These are phyloP conservation scores for Nothocercus nigrocapillus DNA, from an alignment of 2,113 vertebrate genomes.

Conservation along the genomic window DNA sequence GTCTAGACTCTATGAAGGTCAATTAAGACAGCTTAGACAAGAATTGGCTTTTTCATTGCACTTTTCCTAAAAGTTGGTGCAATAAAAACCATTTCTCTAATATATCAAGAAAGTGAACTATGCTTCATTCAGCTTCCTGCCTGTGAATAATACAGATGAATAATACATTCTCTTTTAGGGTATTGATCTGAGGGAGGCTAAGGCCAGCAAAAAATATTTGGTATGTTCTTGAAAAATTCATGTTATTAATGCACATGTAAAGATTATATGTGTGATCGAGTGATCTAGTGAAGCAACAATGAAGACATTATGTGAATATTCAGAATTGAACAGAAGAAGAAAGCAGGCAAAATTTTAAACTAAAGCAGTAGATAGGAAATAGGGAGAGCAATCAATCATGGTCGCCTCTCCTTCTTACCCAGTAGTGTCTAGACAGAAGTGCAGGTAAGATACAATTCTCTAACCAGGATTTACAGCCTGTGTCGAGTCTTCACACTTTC, in stretches of 20 bases:
- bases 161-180: not conserved
- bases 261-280: not conserved
- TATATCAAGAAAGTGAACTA: not conserved
- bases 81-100: not conserved
- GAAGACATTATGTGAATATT: not conserved
- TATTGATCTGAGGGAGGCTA: not conserved
- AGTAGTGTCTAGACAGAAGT: not conserved
- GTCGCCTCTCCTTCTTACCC: not conserved
- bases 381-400: not conserved
- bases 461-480: not conserved
- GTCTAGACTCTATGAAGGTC: not conserved
- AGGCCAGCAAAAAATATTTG: not conserved
- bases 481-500: not conserved
- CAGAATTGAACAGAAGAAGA: not conserved
- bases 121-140: not conserved
- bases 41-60: not conserved
- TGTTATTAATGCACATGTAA: not conserved
- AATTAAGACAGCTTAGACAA: not conserved
- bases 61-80: rapidly evolving
- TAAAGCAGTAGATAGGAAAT: not conserved
- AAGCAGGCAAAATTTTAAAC: not conserved
- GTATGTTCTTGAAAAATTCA: not conserved
- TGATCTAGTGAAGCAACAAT: not conserved
- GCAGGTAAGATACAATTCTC: not conserved
- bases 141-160: not conserved